Base-by-base conservation (phyloP, 2,888 invertebrate genomes). In the Troides helena region DNA sequence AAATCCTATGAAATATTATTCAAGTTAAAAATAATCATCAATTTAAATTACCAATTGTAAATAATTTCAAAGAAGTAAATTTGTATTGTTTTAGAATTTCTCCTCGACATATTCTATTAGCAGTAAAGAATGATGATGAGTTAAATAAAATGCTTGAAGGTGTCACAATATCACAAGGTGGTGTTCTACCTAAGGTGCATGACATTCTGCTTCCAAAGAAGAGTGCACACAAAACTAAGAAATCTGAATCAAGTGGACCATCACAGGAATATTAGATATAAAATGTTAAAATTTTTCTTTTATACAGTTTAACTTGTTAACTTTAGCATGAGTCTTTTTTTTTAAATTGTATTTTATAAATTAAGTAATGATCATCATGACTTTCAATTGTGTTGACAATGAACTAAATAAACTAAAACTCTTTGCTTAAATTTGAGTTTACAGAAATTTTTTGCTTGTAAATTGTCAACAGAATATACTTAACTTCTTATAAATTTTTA, bases 141-240 rank as follows among this genome's bases (percentile, higher is more conserved):
- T 88, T 97, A 79, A 96, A 96, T 85, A 95, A 95, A 83, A 90
- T 97, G 65, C 85, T 97, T 7, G 93, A 94, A 0, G 95, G 96
- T 59, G 97, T 97, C 2, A 97, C 96, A 23, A 97, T 97, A 81
- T 95, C 96, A 36, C 96, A 97, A 86, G 97, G 97, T 72, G 97
- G 97, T 77, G 97, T 97, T 0, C 84, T 98, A 80, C 97, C 97
- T 0, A 95, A 96, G 80, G 97, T 97, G 75, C 95, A 96, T 79
- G 94, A 96, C 4, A 94, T 95, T 21, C 88, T 97, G 1, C 81
- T 97, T 72, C 96, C 96, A 0, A 96, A 96, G 88, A 96, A 95
- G 79, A 94, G 95, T 21, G 68, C 64, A 0, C 76, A 73, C 67
- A 66, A 74, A 39, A 18, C 43, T 8, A 73, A 78, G 59, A 69